Evolutionary conservation across 2,113 vertebrate genomes (phyloP).

Genomic region (Asarcornis scutulata): DNA sequence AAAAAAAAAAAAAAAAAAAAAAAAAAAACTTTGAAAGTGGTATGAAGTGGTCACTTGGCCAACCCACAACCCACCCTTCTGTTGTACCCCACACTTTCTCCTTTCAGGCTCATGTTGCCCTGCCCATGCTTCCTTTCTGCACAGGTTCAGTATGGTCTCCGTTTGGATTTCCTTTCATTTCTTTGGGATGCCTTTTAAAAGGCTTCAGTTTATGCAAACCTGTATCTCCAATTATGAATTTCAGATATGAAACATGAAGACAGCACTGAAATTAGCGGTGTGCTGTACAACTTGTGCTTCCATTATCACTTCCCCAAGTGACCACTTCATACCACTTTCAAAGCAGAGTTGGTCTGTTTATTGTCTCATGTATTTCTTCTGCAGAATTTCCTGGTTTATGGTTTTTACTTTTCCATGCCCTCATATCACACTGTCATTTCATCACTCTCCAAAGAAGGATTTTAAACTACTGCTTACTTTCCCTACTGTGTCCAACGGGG

Average conservation of each 20-base stretch:
- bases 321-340: neutral
- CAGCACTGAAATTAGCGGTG: neutral
- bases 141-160: neutral
- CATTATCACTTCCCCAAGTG: neutral
- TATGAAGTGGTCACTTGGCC: too few species aligned
- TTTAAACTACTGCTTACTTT: neutral
- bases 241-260: neutral
- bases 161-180: neutral
- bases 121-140: neutral
- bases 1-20: too few species aligned
- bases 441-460: neutral
- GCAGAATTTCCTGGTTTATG: neutral
- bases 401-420: neutral
- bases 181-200: neutral
- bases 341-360: neutral
- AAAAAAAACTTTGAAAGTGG: too few species aligned
- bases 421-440: neutral
- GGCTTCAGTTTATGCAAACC: neutral
- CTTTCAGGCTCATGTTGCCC: neutral
- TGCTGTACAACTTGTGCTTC: neutral
- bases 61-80: too few species aligned
- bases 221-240: neutral
- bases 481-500: neutral
- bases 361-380: neutral
- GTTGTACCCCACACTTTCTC: neutral